Evolutionary conservation across 2,797 vertebrate genomes (phyloP).

Genomic region (Dendrocincla tyrannina): DNA sequence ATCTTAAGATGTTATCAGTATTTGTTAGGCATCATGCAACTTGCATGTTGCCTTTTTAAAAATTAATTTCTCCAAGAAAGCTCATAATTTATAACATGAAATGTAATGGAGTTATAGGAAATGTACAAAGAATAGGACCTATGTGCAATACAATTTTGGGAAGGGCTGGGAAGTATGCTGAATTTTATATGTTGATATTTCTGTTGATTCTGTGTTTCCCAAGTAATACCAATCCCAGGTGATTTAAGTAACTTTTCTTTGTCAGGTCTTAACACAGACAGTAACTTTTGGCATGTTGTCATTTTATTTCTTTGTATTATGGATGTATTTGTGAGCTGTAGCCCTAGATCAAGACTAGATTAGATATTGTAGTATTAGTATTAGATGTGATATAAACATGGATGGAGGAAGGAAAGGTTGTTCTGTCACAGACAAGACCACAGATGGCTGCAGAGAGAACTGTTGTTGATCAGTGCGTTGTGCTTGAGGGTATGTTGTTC

Average conservation of each 20-base stretch:
- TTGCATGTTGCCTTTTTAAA: background rate
- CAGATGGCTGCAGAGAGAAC: background rate
- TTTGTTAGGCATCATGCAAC: background rate
- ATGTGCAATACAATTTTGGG: background rate
- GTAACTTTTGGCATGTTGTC: background rate
- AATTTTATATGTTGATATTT: background rate
- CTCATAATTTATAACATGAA: background rate
- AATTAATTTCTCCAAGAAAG: background rate
- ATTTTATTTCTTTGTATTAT: background rate
- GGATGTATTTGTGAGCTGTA: background rate
- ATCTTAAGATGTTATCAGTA: background rate
- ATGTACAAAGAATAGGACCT: background rate
- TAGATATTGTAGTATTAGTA: too few species aligned
- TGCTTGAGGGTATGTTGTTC: background rate
- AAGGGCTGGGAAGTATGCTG: background rate
- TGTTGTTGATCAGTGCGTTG: background rate
- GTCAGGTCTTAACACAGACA: background rate
- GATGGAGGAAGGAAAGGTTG: background rate
- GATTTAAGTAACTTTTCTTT: background rate
- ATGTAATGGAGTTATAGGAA: background rate
- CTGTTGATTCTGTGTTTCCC: background rate
- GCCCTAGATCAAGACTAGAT: background rate
- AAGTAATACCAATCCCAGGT: background rate
- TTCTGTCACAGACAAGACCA: background rate
- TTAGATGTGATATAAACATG: rapidly evolving